Evolutionary conservation across 1,140 invertebrate species (phyloP).

Genomic region (Theocolax elegans): DNA sequence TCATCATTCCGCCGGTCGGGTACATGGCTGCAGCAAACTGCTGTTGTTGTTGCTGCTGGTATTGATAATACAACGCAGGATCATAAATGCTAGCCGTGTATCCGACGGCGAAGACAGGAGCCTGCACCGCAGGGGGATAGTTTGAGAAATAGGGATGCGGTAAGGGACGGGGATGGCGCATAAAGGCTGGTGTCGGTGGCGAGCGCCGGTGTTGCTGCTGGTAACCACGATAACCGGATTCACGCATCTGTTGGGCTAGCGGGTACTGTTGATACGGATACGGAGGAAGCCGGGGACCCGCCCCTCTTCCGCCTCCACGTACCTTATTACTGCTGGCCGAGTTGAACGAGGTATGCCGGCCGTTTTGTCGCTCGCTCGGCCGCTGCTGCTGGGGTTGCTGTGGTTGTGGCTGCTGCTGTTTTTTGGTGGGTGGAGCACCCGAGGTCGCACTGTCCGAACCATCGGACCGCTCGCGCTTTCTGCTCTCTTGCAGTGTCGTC

Average conservation of each 20-base stretch:
- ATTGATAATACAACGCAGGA: slow-evolving; percentile 52
- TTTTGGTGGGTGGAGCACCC: slow-evolving; percentile 45
- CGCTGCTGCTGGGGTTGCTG: slow-evolving; percentile 54
- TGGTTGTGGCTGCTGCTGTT: slow-evolving; percentile 43
- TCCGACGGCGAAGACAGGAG: slow-evolving; percentile 33
- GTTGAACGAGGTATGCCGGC: slow-evolving; percentile 56
- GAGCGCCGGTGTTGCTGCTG: slow-evolving; percentile 44
- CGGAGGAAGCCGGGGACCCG: slow-evolving; percentile 46
- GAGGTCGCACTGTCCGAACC: slow-evolving; percentile 31
- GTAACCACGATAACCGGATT: slow-evolving; percentile 35
- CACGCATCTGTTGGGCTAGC: slow-evolving; percentile 44
- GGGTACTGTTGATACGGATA: slow-evolving; percentile 52
- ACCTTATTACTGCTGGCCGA: slow-evolving; percentile 69
- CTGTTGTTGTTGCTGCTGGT: slow-evolving; percentile 52
- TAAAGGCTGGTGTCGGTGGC: slow-evolving; percentile 32
- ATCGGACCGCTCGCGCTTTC: slow-evolving; percentile 55
- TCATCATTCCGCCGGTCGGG: slow-evolving; percentile 52
- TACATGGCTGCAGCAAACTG: slow-evolving; percentile 53
- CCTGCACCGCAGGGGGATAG: slow-evolving; percentile 33
- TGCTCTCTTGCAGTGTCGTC: slow-evolving; percentile 40
- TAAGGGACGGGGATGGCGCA: slow-evolving; percentile 28
- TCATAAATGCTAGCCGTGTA: slow-evolving; percentile 54
- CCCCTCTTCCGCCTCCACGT: slow-evolving; percentile 64
- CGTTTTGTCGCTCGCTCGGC: slow-evolving; percentile 55
- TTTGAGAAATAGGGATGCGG: slow-evolving; percentile 41